Conservation (phyloP, 2,888 invertebrate genomes). For the Nomada ferruginata region DNA sequence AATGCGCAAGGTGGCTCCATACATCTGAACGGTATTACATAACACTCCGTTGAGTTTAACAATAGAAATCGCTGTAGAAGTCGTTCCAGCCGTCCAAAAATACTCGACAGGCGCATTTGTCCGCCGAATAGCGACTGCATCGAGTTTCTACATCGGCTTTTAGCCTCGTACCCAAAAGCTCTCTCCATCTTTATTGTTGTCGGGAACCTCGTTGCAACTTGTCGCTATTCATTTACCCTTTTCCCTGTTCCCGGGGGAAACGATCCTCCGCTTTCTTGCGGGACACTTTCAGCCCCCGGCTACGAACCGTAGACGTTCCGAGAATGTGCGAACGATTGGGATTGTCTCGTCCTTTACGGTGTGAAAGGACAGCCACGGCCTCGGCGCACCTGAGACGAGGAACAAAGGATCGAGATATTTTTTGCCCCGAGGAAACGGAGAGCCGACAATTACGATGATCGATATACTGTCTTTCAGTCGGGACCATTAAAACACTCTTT, state of each 20-base stretch:
- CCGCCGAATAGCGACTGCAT: conserved; percentile 17
- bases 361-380: conserved; percentile 27
- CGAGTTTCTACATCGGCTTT: conserved; percentile 43
- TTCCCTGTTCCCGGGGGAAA: conserved; percentile 22
- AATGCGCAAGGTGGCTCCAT: no score
- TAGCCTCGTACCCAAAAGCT: conserved; percentile 23
- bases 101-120: conserved; percentile 17
- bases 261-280: conserved; percentile 42
- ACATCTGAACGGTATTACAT: no score
- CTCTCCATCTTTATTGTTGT: conserved; percentile 54
- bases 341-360: conserved; percentile 54
- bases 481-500: conserved; percentile 38
- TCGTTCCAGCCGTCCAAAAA: background rate
- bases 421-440: conserved; percentile 1
- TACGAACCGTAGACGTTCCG: conserved; percentile 47
- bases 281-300: conserved; percentile 45
- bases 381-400: conserved; percentile 26
- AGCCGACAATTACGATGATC: conserved; percentile 46
- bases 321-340: conserved; percentile 61
- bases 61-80: background rate
- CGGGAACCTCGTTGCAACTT: conserved; percentile 54
- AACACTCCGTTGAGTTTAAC: background rate
- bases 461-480: conserved; percentile 29
- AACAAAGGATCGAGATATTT: conserved; percentile 45
- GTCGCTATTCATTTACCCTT: conserved; percentile 69